These are phyloP conservation scores for Ischnus inquisitorius DNA, from an alignment of 2,888 invertebrate genomes.

Conservation along the genomic window DNA sequence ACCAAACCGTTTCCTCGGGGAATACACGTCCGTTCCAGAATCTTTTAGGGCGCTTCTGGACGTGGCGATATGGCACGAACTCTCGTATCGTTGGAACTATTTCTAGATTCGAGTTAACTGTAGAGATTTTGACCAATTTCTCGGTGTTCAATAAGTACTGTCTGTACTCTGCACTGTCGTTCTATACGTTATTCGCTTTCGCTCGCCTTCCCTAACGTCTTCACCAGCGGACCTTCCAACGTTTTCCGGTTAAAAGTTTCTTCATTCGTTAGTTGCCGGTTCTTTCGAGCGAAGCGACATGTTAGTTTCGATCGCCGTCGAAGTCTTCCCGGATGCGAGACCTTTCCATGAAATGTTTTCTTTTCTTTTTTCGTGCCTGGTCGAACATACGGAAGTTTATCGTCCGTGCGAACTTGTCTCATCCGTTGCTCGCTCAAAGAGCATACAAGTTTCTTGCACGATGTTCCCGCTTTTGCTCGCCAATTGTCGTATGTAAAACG, in stretches of 20 bases:
- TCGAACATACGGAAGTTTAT: too few species aligned
- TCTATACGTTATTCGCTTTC: neutral
- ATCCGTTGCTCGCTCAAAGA: too few species aligned
- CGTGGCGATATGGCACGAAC: neutral
- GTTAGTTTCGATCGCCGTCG: neutral
- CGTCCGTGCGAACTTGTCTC: too few species aligned
- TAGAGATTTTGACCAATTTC: neutral
- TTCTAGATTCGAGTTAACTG: neutral
- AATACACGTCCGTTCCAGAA: neutral
- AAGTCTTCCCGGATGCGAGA: neutral
- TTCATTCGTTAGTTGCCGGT: conserved; percentile 5
- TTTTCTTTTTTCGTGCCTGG: neutral
- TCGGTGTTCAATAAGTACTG: neutral
- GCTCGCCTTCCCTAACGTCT: neutral
- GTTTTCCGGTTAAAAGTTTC: conserved; percentile 25
- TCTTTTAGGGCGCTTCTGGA: neutral
- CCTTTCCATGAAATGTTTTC: neutral
- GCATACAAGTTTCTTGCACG: too few species aligned
- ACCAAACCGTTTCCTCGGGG: neutral
- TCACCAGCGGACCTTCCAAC: conserved; percentile 13
- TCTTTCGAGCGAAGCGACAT: neutral
- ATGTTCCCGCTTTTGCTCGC: neutral
- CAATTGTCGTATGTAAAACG: neutral
- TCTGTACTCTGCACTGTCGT: neutral
- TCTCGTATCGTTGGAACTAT: neutral